Conservation (phyloP, 1,140 invertebrate genomes). For the Dinothrombium tinctorium region DNA sequence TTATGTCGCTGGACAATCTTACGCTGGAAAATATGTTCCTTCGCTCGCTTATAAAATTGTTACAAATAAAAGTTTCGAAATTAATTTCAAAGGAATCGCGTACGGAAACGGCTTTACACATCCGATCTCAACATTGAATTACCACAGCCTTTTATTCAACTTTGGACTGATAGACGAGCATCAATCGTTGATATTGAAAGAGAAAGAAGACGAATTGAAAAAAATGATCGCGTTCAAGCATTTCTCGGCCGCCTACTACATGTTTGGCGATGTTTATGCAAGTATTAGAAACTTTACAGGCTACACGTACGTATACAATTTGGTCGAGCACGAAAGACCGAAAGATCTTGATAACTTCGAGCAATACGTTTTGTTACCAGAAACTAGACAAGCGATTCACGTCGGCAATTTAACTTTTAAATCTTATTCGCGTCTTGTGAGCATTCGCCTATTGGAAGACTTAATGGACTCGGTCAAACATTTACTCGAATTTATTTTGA, state of each 20-base stretch:
- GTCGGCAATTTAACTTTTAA: slow-evolving; percentile 43
- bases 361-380: slow-evolving; percentile 21
- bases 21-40: slow-evolving; percentile 40
- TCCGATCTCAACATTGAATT: slow-evolving; percentile 46
- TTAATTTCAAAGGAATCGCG: slow-evolving; percentile 31
- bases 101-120: slow-evolving; percentile 67
- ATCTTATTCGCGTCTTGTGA: slow-evolving; percentile 37
- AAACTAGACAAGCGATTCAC: slow-evolving; percentile 43
- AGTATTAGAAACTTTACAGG: slow-evolving; percentile 56
- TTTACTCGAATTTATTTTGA: slow-evolving; percentile 36
- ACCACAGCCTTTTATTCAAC: slow-evolving; percentile 55
- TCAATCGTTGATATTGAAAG: neutral
- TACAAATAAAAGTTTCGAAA: slow-evolving; percentile 25
- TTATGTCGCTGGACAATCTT: slow-evolving; percentile 18
- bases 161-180: slow-evolving; percentile 41
- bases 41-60: slow-evolving; percentile 46
- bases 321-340: slow-evolving; percentile 32
- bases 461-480: slow-evolving; percentile 56
- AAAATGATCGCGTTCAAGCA: too few relatives aligned
- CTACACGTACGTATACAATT: slow-evolving; percentile 53
- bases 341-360: slow-evolving; percentile 21
- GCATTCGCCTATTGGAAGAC: slow-evolving; percentile 42
- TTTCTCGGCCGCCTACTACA: neutral
- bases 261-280: too few relatives aligned
- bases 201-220: neutral